Base-by-base conservation (phyloP, 2,113 vertebrate species). In the Polypterus senegalus region DNA sequence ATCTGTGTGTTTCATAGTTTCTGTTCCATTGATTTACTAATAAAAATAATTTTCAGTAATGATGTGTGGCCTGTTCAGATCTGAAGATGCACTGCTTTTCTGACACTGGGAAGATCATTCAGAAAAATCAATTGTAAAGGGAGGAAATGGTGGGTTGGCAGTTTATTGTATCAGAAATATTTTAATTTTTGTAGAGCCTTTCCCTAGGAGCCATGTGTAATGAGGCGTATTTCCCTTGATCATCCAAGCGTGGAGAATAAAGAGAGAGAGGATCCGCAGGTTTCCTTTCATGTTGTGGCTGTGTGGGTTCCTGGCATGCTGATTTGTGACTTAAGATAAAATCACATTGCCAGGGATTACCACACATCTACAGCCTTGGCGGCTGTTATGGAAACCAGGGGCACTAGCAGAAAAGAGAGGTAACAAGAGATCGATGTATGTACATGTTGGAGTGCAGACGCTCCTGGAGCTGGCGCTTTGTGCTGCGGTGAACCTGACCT, bases 291-390 rank as follows among this genome's bases (percentile, higher is more conserved):
- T 86, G 86, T 92, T 86, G 80, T 88, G 89, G 91, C 83, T 92
- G 93, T 92, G 91, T 88, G 96, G 96, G 96, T 99, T 97, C 94
- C 96, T 99, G 96, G 96, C 96, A 92, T 98, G 92, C 92, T 99
- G 96, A 99, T 99, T 99, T 99, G 94, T 97, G 94, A 96, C 68
- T 95, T 96, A 89, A 94, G 88, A 97, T 93, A 90, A 99, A 99
- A 99, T 99, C 96, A 99, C 96, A 99, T 99, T 98, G 96, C 96
- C 96, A 99, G 94, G 94, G 96, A 99, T 99, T 98, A 97, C 96
- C 96, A 98, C 94, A 82, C 81, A 92, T 77, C 86, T 86, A 84
- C 81, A 83, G 89, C 90, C 78, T 64, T 79, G 83, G 78, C 91
- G 75, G 83, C 91, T 88, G 75, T 81, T 75, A 72, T 80, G 75